Percentiles rank a stretch among this genome's conserved stretches.
These are phyloP conservation scores for Xiphophorus couchianus DNA, from an alignment of 2,113 vertebrate genomes.

Conservation along the genomic window DNA sequence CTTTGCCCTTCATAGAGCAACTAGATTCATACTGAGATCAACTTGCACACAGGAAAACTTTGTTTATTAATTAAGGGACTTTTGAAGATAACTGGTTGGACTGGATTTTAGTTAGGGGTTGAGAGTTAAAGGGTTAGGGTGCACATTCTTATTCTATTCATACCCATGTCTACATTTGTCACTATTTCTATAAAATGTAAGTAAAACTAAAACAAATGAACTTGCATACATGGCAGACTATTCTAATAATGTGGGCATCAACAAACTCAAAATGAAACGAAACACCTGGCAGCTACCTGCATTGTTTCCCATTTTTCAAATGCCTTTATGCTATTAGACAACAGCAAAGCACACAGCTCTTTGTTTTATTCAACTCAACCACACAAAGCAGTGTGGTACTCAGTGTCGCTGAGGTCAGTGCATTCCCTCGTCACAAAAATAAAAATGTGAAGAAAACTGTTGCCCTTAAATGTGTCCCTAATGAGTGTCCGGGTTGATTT, in stretches of 20 bases:
- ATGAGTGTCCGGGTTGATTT: not conserved
- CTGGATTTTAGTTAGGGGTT: not conserved
- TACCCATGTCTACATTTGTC: not conserved
- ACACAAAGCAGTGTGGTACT: not conserved
- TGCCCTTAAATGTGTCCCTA: not conserved
- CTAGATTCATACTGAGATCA: not conserved
- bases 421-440: not conserved
- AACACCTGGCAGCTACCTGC: slow-evolving; percentile 9
- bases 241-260: fast-evolving
- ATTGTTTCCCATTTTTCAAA: slow-evolving; percentile 37
- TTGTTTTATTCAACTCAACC: not conserved
- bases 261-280: slow-evolving; percentile 15
- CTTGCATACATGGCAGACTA: not conserved
- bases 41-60: not conserved
- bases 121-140: not conserved
- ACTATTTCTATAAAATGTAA: not conserved
- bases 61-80: not conserved
- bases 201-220: not conserved
- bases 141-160: not conserved
- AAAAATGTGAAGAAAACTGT: not conserved
- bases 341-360: slow-evolving; percentile 10
- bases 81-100: not conserved
- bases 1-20: not conserved
- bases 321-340: slow-evolving; percentile 1
- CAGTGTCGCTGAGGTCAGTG: not conserved